Percentiles rank a stretch among this genome's conserved stretches.
Evolutionary conservation across 1,140 invertebrate genomes (phyloP).

Genomic region (Teleogryllus occipitalis): DNA sequence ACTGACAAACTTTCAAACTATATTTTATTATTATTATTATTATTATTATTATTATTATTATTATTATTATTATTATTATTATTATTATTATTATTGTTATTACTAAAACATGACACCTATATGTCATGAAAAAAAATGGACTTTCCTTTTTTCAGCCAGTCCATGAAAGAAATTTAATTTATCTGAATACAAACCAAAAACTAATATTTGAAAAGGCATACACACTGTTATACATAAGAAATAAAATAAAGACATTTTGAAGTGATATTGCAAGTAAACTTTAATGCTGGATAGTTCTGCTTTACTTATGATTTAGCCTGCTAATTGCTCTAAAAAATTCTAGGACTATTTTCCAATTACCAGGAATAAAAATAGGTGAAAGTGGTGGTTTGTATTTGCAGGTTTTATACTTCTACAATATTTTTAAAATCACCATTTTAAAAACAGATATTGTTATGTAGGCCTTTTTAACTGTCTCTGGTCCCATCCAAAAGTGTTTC

Average conservation of each 20-base stretch:
- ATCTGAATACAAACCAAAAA: background rate
- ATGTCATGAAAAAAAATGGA: no score
- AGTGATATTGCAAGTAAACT: background rate
- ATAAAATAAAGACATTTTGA: background rate
- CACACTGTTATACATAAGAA: background rate
- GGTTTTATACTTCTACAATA: background rate
- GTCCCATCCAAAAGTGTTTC: background rate
- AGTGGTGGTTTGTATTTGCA: background rate
- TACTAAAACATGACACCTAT: no score
- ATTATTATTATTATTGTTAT: no score
- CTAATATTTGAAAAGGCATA: background rate
- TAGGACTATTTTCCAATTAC: background rate
- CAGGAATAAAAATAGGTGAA: background rate
- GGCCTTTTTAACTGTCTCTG: background rate
- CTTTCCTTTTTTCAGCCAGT: no score
- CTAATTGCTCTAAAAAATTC: background rate
- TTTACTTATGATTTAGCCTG: background rate
- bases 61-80: no score
- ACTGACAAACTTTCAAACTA: no score
- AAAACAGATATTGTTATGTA: background rate
- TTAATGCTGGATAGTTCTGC: no score
- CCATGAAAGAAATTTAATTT: background rate
- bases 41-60: no score
- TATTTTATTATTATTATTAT: no score
- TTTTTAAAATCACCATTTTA: background rate